Percentiles rank a stretch among this genome's conserved stretches.
Conservation (phyloP, 2,113 vertebrate genomes). For the Lathamus discolor region DNA sequence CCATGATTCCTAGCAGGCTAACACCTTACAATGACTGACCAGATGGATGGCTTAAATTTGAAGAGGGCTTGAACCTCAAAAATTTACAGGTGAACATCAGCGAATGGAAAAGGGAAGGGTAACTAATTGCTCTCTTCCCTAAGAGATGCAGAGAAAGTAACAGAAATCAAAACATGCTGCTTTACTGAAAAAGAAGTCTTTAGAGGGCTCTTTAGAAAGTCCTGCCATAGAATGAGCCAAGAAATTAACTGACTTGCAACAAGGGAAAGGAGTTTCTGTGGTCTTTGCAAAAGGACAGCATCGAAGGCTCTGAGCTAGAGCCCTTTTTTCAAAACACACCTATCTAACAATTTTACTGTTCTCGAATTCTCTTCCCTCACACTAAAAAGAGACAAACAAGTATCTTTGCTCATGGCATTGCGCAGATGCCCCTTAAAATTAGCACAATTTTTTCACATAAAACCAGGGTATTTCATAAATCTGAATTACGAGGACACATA, state of each 20-base stretch:
- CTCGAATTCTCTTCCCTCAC: not conserved
- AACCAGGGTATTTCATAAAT: not conserved
- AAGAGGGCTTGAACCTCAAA: not conserved
- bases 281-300: not conserved
- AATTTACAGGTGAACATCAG: not conserved
- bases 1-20: not conserved
- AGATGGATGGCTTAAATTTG: rapidly evolving
- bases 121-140: not conserved
- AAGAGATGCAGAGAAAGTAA: not conserved
- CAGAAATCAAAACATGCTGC: not conserved
- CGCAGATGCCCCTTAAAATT: not conserved
- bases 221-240: not conserved
- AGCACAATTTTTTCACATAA: not conserved
- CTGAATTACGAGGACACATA: not conserved
- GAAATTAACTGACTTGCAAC: not conserved
- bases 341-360: not conserved
- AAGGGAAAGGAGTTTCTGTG: not conserved
- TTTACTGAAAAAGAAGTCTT: not conserved
- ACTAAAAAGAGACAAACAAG: not conserved
- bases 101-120: not conserved
- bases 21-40: not conserved
- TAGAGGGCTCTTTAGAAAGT: not conserved
- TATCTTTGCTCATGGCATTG: not conserved
- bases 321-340: not conserved
- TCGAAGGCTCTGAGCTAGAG: not conserved